Conservation (phyloP, 2,113 vertebrate genomes). For the Actinemys pallida region DNA sequence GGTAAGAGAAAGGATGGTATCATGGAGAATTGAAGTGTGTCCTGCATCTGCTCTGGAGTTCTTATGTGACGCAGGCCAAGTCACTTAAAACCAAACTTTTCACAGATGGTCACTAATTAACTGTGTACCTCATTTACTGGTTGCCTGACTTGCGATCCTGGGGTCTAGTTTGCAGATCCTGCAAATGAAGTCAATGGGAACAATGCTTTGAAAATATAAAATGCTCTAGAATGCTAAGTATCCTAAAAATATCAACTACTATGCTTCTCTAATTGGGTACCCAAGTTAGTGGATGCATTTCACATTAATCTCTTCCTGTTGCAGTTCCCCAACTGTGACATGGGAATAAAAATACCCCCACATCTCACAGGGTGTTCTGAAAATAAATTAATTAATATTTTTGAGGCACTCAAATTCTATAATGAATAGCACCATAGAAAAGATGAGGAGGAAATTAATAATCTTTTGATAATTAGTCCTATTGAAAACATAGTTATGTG, state of each 20-base stretch:
- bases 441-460: neutral
- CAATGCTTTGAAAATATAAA: neutral
- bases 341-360: constrained; percentile 13
- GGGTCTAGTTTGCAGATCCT: constrained; percentile 5
- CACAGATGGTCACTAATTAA: neutral
- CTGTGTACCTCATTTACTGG: neutral
- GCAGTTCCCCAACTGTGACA: constrained; percentile 37
- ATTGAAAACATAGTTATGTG: neutral
- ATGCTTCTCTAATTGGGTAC: constrained; percentile 14
- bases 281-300: constrained; percentile 41
- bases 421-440: neutral
- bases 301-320: constrained; percentile 39
- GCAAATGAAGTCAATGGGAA: neutral
- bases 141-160: neutral
- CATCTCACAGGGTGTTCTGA: neutral
- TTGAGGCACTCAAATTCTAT: neutral
- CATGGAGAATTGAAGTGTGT: neutral
- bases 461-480: neutral
- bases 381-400: constrained; percentile 1
- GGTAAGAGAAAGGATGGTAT: neutral
- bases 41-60: neutral
- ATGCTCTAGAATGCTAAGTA: neutral
- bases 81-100: too few species aligned
- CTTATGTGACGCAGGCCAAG: too few species aligned
- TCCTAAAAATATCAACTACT: neutral